Conservation (phyloP, 2,113 vertebrate species). For the Phocoena phocoena region DNA sequence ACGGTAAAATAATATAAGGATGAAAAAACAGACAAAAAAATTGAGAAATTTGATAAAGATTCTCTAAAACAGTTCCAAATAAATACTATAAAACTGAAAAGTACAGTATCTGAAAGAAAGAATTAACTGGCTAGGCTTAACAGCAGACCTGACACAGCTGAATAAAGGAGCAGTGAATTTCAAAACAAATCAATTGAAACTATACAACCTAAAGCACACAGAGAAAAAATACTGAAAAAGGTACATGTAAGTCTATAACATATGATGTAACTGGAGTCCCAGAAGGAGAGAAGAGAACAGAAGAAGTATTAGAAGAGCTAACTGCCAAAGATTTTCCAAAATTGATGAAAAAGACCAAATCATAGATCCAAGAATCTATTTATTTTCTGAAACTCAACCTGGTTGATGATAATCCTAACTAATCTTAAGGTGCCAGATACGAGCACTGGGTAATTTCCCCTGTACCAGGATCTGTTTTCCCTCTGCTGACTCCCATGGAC, state of each 20-base stretch:
- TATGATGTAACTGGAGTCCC: neutral
- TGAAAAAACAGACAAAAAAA: neutral
- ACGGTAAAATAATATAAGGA: neutral
- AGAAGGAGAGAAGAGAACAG: neutral
- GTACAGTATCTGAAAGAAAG: neutral
- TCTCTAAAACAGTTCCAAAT: neutral
- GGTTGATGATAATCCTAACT: neutral
- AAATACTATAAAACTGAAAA: neutral
- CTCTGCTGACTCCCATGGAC: neutral
- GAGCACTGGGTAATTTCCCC: neutral
- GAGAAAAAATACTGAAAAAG: conserved; percentile 12
- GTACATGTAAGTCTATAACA: neutral
- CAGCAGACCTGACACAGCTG: neutral
- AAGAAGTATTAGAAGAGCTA: conserved; percentile 14
- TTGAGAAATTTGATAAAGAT: neutral
- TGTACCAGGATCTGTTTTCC: neutral
- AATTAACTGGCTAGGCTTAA: conserved; percentile 29
- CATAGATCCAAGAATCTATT: neutral
- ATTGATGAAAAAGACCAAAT: neutral
- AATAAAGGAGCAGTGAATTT: neutral
- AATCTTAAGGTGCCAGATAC: neutral
- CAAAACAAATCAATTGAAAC: conserved; percentile 29
- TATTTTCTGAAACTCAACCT: neutral
- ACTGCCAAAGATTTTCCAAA: conserved; percentile 4
- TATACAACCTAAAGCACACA: neutral